Base-by-base conservation (phyloP, 1,140 invertebrate genomes). In the Lepidotrigona ventralis region DNA sequence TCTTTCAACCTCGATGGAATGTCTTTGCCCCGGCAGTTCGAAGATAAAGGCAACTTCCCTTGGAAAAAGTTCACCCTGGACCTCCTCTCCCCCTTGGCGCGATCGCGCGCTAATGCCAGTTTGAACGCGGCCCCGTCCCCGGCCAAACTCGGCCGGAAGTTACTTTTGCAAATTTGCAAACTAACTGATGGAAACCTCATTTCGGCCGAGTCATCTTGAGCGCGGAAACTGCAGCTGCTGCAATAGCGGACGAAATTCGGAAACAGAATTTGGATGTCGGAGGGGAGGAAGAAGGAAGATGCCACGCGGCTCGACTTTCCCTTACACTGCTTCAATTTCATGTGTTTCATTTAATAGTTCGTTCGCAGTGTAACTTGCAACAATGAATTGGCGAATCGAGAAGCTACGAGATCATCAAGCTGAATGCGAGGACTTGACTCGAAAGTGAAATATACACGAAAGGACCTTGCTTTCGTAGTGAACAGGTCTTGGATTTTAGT, bases 131-230 rank as follows among this genome's bases (percentile, higher is more conserved):
- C 64, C 54, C 75, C 58, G 70, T 53, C 70, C 64, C 69, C 33
- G 5, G 68, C 63, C 80, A 88, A 88, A 88, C 88, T 88, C 85
- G 39, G 73, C 70, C 81, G 83, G 80, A 83, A 86, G 86, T 88
- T 88, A 88, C 87, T 88, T 85, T 81, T 53, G 79, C 75, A 86
- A 89, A 89, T 89, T 89, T 83, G 85, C 83, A 80, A 85, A 89
- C 85, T 87, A 85, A 89, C 87, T 81, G 85, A 86, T 87, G 82
- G 88, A 89, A 89, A 89, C 82, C 87, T 89, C 82, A 85, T 89
- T 89, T 89, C 85, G 51, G 39, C 68, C 60, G 54, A 56, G 60
- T 60, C 69, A 71, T 85, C 81, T 86, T 84, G 77, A 88, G 51
- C 68, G 46, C 19, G 21, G 17, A 29, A 51, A n/a, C 54, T 46